A percentile compares a stretch with the other conserved stretches of the same genome.
phyloP scores from a whole-genome alignment of 2,113 vertebrate species.

The Centrocercus urophasianus region DNA sequence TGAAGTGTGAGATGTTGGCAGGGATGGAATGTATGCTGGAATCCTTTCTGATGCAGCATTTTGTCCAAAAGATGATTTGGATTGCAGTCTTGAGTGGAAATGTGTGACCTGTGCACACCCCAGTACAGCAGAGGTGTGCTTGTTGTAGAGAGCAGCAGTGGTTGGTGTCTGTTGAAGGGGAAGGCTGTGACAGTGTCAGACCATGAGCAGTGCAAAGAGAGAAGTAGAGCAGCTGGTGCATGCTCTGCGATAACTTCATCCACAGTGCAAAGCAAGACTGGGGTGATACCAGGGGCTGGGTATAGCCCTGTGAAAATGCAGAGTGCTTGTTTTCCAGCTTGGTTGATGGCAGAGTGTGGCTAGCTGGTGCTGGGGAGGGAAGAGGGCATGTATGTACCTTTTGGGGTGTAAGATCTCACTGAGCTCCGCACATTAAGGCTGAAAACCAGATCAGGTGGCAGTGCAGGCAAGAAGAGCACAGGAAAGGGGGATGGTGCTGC shows the following conservation, averaged over 20 bases:
- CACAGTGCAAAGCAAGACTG: neutral
- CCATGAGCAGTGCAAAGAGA: neutral
- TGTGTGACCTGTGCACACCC: neutral
- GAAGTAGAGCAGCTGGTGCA: neutral
- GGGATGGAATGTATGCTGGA: neutral
- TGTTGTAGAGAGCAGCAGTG: neutral
- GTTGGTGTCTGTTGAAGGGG: fast-evolving
- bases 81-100: neutral
- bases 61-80: neutral
- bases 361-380: neutral
- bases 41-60: neutral
- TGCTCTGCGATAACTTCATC: neutral
- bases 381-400: fast-evolving
- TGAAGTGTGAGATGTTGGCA: neutral
- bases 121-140: no score
- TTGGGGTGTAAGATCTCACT: fast-evolving
- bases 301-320: no score
- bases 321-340: fast-evolving
- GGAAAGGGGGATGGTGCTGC: neutral
- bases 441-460: neutral
- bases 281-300: neutral
- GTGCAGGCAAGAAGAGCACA: fast-evolving
- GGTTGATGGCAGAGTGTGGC: neutral
- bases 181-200: neutral
- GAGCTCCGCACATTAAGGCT: neutral